Conservation (phyloP, 1,140 invertebrate species). For the Magallana angulata region DNA sequence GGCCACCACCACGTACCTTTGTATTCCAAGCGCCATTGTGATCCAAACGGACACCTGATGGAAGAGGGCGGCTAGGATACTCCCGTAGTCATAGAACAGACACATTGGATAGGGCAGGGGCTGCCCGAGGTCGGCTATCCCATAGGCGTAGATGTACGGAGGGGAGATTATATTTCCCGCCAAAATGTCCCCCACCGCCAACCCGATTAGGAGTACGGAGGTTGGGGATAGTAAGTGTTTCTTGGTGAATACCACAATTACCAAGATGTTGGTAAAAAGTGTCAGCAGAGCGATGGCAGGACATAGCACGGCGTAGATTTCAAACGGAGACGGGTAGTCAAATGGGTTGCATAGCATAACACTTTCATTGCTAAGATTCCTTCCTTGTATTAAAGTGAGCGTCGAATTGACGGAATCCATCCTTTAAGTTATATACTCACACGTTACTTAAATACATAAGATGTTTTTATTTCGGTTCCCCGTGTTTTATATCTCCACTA, state of each 20-base stretch:
- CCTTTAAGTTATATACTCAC: neutral
- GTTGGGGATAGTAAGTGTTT: constrained; percentile 52
- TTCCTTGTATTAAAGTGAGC: neutral
- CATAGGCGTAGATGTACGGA: constrained; percentile 52
- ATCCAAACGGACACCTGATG: constrained; percentile 56
- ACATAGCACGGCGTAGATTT: constrained; percentile 54
- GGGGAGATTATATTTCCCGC: constrained; percentile 48
- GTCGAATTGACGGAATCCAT: neutral
- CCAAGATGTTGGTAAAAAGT: constrained; percentile 50
- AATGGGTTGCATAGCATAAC: constrained; percentile 24
- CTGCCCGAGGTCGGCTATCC: constrained; percentile 39
- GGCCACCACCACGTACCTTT: constrained; percentile 53
- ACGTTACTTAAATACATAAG: neutral
- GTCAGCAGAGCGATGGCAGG: constrained; percentile 48
- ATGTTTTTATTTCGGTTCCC: neutral
- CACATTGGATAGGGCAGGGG: constrained; percentile 53
- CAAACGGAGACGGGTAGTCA: constrained; percentile 46
- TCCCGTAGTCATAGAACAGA: constrained; percentile 48
- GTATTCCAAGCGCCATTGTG: constrained; percentile 53
- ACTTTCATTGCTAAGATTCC: constrained; percentile 1
- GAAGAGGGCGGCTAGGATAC: constrained; percentile 45
- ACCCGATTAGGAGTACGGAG: constrained; percentile 50
- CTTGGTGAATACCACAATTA: constrained; percentile 53
- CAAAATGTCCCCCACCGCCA: constrained; percentile 52
- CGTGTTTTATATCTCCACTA: neutral